phyloP scores from a whole-genome alignment of 2,113 vertebrate species.

The Crotalus helleri region DNA sequence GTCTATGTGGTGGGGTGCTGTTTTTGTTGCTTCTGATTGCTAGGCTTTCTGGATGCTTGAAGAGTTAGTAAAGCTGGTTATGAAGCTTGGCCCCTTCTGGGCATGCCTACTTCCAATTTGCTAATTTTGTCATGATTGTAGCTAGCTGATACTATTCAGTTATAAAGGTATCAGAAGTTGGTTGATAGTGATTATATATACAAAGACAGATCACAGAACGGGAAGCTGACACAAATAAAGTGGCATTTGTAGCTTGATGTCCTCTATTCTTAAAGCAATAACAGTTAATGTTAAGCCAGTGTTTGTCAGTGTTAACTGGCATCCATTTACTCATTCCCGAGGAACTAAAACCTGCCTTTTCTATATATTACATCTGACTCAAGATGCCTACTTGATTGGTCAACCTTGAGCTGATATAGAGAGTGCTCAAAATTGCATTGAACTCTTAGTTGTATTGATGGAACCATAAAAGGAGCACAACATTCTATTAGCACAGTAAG shows the following conservation, averaged over 20 bases:
- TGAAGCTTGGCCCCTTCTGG: neutral
- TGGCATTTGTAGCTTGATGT: neutral
- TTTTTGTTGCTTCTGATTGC: neutral
- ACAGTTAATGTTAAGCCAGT: neutral
- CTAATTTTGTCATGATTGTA: neutral
- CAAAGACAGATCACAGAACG: neutral
- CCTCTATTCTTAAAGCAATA: neutral
- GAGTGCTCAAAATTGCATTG: neutral
- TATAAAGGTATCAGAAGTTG: neutral
- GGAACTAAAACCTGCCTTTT: neutral
- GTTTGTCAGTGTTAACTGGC: neutral
- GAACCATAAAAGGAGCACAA: neutral
- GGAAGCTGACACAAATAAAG: neutral
- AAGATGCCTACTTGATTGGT: neutral
- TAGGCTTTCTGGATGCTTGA: neutral
- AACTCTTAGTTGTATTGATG: neutral
- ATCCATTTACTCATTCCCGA: neutral
- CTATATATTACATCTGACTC: neutral
- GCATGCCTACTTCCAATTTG: neutral
- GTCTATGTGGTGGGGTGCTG: neutral
- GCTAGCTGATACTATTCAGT: neutral
- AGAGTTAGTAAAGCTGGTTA: neutral
- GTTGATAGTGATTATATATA: neutral
- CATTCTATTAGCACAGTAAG: neutral
- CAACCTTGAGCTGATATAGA: neutral